A percentile compares a stretch with the other conserved stretches of the same genome.
phyloP scores from a whole-genome alignment of 2,888 invertebrate species.

The Caenorhabditis sp. region DNA sequence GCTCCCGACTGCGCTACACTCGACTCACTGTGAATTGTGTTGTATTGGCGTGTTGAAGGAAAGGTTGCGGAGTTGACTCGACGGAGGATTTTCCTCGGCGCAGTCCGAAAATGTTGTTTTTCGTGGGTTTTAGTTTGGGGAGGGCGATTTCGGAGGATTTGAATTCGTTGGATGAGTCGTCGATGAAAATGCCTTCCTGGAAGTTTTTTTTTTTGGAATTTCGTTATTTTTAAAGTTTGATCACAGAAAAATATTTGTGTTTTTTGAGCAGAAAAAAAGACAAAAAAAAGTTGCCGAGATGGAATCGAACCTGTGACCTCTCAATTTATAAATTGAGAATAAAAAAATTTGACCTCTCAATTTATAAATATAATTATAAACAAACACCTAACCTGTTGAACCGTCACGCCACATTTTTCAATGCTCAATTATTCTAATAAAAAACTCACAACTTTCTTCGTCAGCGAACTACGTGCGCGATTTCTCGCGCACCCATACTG shows the following conservation, averaged over 20 bases:
- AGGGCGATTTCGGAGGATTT: slow-evolving; percentile 8
- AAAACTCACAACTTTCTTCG: slow-evolving; percentile 52
- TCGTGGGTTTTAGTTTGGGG: slow-evolving; percentile 25
- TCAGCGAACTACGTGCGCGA: slow-evolving; percentile 61
- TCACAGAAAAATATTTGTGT: too few species aligned
- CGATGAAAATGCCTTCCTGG: slow-evolving; percentile 55
- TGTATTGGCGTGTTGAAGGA: background rate
- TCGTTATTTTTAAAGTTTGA: too few species aligned
- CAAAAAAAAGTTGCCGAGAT: too few species aligned
- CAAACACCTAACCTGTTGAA: too few species aligned
- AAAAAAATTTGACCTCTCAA: too few species aligned
- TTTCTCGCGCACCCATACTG: slow-evolving; percentile 69
- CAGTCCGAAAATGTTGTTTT: slow-evolving; percentile 48
- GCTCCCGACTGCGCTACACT: too few species aligned
- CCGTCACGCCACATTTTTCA: too few species aligned
- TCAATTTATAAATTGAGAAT: background rate
- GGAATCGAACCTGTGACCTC: too few species aligned
- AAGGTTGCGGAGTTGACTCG: background rate
- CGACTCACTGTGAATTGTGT: background rate
- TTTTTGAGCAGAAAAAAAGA: background rate
- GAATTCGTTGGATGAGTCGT: slow-evolving; percentile 11
- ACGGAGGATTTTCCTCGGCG: slow-evolving; percentile 18
- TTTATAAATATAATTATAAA: too few species aligned
- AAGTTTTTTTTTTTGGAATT: slow-evolving; percentile 2
- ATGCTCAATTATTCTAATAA: background rate